Evolutionary conservation across 23 tunicate species (phyloP).

Genomic region (Clavelina lepadiformis): DNA sequence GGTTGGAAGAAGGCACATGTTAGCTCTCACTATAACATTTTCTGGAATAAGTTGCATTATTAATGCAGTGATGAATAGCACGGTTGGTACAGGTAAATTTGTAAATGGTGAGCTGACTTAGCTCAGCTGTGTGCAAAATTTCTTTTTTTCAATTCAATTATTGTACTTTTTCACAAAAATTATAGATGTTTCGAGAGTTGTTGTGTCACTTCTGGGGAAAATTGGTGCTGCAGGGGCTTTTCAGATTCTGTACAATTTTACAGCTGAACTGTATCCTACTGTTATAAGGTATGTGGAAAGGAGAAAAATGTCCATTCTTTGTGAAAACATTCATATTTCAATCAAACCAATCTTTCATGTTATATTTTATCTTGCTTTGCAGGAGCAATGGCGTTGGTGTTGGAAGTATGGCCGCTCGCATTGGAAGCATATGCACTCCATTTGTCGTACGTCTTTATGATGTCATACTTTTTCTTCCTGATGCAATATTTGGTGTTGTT

Average conservation of each 20-base stretch:
- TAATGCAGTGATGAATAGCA: constrained; percentile 2
- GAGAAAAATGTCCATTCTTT: not conserved
- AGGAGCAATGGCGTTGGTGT: constrained; percentile 44
- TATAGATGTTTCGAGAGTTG: not conserved
- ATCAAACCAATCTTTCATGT: not conserved
- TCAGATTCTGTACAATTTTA: constrained; percentile 7
- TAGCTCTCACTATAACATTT: not conserved
- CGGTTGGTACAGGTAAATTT: too few species aligned
- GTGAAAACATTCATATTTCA: not conserved
- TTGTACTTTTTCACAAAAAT: too few species aligned
- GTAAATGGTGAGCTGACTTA: too few species aligned
- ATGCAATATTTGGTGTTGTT: constrained; percentile 17
- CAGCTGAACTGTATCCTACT: constrained; percentile 7
- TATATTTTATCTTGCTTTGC: not conserved
- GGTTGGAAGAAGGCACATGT: constrained; percentile 6
- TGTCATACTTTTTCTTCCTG: constrained; percentile 18
- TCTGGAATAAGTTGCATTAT: not conserved
- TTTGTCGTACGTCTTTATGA: constrained; percentile 21
- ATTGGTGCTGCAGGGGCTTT: constrained; percentile 8
- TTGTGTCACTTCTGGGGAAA: constrained; percentile 3
- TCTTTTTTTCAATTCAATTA: not conserved
- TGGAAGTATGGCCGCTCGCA: constrained; percentile 46
- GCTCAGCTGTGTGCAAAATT: not conserved
- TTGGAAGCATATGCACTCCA: constrained; percentile 40
- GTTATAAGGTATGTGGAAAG: not conserved